Evolutionary conservation across 2,113 vertebrate species (phyloP).

Genomic region (Dolichotis patagonum): DNA sequence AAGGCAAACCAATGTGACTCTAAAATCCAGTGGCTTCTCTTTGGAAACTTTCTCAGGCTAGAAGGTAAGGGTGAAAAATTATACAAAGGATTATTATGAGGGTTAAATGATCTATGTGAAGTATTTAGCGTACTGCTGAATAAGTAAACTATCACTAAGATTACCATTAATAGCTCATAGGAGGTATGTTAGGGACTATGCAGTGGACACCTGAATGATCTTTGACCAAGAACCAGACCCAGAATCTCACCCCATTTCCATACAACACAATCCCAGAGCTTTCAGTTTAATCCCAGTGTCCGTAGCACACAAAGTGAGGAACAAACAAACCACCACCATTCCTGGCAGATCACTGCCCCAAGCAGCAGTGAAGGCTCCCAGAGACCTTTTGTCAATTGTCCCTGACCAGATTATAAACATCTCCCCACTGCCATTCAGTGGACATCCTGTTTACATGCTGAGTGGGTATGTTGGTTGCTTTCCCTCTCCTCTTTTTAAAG

Average conservation of each 20-base stretch:
- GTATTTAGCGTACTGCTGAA: neutral
- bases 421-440: constrained; percentile 45
- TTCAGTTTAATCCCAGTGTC: neutral
- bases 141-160: neutral
- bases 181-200: neutral
- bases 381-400: constrained; percentile 70
- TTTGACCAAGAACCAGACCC: neutral
- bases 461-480: constrained; percentile 68
- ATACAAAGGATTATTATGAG: neutral
- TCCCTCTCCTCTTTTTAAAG: constrained; percentile 75
- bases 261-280: neutral
- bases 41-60: neutral
- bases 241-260: neutral
- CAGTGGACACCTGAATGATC: neutral
- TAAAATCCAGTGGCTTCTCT: neutral
- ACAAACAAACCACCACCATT: neutral
- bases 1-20: neutral
- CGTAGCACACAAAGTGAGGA: neutral
- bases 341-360: neutral
- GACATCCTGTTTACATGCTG: constrained; percentile 82
- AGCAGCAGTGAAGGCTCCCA: constrained; percentile 46
- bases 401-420: constrained; percentile 73
- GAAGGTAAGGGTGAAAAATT: neutral
- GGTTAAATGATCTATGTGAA: neutral
- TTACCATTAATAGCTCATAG: neutral